Percentiles rank a stretch among this genome's conserved stretches.
These are phyloP conservation scores for Prorops nasuta DNA, from an alignment of 1,140 invertebrate genomes.

Conservation along the genomic window DNA sequence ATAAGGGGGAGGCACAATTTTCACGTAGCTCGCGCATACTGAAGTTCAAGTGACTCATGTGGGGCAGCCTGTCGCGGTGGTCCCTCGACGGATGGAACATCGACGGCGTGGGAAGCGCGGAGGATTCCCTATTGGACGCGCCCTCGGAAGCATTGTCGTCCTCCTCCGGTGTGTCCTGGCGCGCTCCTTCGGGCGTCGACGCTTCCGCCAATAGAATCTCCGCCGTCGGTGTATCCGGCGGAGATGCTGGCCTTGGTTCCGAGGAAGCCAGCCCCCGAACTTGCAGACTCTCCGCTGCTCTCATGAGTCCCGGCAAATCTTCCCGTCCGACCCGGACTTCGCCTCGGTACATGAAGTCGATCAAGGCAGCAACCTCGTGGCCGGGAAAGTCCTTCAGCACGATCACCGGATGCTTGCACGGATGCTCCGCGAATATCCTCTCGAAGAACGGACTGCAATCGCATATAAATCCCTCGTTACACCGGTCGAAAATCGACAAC, in stretches of 20 bases:
- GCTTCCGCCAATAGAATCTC: conserved; percentile 57
- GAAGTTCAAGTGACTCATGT: conserved; percentile 58
- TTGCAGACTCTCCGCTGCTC: conserved; percentile 82
- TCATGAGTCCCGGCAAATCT: conserved; percentile 75
- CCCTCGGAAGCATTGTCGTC: conserved; percentile 35
- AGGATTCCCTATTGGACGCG: conserved; percentile 14
- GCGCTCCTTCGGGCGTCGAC: conserved; percentile 58
- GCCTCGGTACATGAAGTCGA: conserved; percentile 91
- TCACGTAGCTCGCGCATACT: conserved; percentile 51
- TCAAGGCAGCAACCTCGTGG: conserved; percentile 82
- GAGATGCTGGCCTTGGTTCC: conserved; percentile 55
- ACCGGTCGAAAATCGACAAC: no score
- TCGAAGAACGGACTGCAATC: conserved; percentile 80
- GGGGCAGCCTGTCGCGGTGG: conserved; percentile 48
- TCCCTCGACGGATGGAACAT: conserved; percentile 23
- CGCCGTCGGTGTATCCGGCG: conserved; percentile 59
- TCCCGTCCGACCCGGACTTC: conserved; percentile 85
- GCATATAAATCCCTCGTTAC: no score
- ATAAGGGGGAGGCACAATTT: conserved; percentile 67
- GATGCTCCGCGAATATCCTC: conserved; percentile 83
- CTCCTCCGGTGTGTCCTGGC: conserved; percentile 57
- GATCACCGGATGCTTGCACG: conserved; percentile 91
- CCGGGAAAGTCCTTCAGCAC: conserved; percentile 84
- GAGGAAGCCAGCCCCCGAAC: conserved; percentile 76
- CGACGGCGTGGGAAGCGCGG: conserved; percentile 17